phyloP scores from a whole-genome alignment of 2,113 vertebrate genomes.

The Melanerpes formicivorus region DNA sequence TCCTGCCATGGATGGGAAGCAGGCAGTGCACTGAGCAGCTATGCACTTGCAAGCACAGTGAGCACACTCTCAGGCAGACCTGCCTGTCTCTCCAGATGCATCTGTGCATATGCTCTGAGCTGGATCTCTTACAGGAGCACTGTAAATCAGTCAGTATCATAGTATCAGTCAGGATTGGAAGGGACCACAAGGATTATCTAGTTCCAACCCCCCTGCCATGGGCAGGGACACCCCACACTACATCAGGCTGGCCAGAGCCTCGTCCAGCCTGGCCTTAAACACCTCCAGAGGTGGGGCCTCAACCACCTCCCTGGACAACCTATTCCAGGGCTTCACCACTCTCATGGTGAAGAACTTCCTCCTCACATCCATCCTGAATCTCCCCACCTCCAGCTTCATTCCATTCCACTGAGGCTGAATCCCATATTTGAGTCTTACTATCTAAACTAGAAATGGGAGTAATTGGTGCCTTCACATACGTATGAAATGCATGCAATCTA shows the following conservation, averaged over 20 bases:
- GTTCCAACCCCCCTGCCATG: no score
- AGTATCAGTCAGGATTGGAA: no score
- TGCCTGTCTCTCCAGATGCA: not conserved
- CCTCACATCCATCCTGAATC: no score
- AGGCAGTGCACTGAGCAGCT: not conserved
- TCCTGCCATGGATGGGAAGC: not conserved
- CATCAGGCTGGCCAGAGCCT: no score
- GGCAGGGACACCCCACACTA: no score
- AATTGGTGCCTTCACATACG: not conserved
- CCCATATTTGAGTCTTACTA: not conserved
- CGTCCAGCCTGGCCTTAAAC: no score
- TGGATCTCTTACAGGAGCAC: not conserved
- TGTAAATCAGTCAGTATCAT: not conserved
- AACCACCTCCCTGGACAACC: no score
- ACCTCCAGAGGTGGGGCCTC: no score
- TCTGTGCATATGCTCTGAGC: not conserved
- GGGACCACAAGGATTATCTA: no score
- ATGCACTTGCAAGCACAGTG: rapidly evolving
- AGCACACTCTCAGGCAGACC: not conserved
- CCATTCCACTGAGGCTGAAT: not conserved
- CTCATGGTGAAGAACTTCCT: no score
- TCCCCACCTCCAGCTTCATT: no score
- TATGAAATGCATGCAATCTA: not conserved
- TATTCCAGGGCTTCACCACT: no score
- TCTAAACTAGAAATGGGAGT: not conserved